Conservation (phyloP, 1,140 invertebrate species). For the Chelonus insularis region DNA sequence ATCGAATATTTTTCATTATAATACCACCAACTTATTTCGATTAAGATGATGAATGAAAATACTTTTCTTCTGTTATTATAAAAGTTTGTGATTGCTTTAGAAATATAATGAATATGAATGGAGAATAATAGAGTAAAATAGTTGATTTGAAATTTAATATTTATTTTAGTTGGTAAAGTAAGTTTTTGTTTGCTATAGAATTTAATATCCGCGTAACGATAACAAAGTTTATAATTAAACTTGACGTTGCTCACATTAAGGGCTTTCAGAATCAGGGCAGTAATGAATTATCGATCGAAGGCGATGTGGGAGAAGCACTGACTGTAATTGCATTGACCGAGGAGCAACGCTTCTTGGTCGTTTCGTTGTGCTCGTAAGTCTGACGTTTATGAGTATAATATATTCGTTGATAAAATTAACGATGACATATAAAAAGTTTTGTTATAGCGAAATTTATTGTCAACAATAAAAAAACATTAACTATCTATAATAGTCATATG, state of each 20-base stretch:
- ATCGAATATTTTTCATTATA: too few relatives aligned
- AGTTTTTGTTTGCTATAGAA: constrained; percentile 2
- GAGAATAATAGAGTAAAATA: too few relatives aligned
- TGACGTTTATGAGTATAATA: constrained; percentile 6
- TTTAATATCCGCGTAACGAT: constrained; percentile 12
- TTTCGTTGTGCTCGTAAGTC: constrained; percentile 9
- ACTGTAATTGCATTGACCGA: constrained; percentile 20
- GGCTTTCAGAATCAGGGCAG: constrained; percentile 21
- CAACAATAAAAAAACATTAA: background rate
- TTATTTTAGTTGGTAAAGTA: background rate
- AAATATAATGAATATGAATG: too few relatives aligned
- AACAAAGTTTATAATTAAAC: constrained; percentile 27
- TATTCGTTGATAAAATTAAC: constrained; percentile 3
- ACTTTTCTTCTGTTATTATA: too few relatives aligned
- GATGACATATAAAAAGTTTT: constrained; percentile 5
- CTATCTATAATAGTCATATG: too few relatives aligned
- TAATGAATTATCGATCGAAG: constrained; percentile 29
- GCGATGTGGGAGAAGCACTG: constrained; percentile 11
- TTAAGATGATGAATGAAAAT: too few relatives aligned
- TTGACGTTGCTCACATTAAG: constrained; percentile 19
- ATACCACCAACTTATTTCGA: too few relatives aligned
- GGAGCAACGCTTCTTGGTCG: constrained; percentile 10
- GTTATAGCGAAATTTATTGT: background rate
- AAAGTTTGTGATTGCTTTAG: too few relatives aligned
- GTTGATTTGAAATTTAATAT: background rate